These are phyloP conservation scores for Triplophysa dalaica DNA, from an alignment of 2,113 vertebrate species.

Conservation along the genomic window DNA sequence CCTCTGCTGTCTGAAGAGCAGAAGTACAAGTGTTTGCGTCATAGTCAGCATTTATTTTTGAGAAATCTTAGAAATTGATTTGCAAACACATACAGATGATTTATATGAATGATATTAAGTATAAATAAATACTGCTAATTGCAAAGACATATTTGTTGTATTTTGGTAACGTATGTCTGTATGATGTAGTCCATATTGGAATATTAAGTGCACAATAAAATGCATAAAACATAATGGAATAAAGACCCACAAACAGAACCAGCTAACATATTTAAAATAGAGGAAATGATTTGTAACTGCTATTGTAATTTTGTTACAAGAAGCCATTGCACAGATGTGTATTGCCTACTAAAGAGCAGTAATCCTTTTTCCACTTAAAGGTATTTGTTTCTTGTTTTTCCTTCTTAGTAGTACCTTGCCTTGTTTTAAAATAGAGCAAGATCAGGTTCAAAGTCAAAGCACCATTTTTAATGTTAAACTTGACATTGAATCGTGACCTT, in stretches of 20 bases:
- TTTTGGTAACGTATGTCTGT: background rate
- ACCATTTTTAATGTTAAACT: constrained; percentile 13
- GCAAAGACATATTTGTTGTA: background rate
- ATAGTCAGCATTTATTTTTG: background rate
- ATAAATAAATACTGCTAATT: background rate
- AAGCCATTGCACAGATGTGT: background rate
- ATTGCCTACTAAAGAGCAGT: background rate
- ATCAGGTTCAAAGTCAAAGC: background rate
- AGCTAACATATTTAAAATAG: too few relatives aligned
- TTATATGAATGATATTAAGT: background rate
- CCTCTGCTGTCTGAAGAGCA: constrained; percentile 17
- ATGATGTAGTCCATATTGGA: background rate
- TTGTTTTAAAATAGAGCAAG: background rate
- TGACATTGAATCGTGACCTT: background rate
- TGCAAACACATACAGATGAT: background rate
- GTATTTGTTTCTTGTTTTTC: background rate
- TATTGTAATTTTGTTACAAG: background rate
- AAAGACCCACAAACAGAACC: too few relatives aligned
- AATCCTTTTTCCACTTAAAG: too few relatives aligned
- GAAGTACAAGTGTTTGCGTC: constrained; percentile 1
- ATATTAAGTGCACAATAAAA: background rate
- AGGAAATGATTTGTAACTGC: too few relatives aligned
- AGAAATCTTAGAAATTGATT: background rate
- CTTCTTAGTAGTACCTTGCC: background rate
- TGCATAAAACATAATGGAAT: too few relatives aligned